Percentiles rank a stretch among this genome's conserved stretches.
phyloP scores from a whole-genome alignment of 2,113 vertebrate genomes.

The Eurystomus gularis region DNA sequence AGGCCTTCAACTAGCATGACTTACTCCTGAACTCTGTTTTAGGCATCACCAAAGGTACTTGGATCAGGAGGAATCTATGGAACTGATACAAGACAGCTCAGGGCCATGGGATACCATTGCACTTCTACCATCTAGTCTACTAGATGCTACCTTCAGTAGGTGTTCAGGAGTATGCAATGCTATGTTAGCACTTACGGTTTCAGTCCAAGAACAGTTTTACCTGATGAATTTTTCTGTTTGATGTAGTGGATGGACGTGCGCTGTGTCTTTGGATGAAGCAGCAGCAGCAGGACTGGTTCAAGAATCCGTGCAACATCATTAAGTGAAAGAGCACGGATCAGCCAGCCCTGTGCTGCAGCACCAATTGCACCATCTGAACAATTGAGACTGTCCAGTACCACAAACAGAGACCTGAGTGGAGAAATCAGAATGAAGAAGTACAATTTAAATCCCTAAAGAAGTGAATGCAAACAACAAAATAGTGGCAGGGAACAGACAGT shows the following conservation, averaged over 20 bases:
- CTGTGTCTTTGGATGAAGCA: slow-evolving; percentile 93
- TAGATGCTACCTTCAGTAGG: not conserved
- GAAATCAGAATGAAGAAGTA: not conserved
- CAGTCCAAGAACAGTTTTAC: slow-evolving; percentile 68
- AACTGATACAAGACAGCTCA: not conserved
- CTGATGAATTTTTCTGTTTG: slow-evolving; percentile 80
- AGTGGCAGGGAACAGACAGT: not conserved
- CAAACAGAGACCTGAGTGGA: slow-evolving; percentile 86
- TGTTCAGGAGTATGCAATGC: not conserved
- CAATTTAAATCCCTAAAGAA: not conserved
- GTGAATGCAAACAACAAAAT: not conserved
- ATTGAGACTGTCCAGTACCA: slow-evolving; percentile 93
- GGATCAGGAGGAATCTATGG: not conserved
- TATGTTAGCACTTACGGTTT: not conserved
- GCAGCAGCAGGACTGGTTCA: slow-evolving; percentile 91
- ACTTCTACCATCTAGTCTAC: too few relatives aligned
- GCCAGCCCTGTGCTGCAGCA: slow-evolving; percentile 92
- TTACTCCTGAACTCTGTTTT: not conserved
- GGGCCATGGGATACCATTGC: not conserved
- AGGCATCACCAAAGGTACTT: not conserved
- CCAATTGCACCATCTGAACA: slow-evolving; percentile 87
- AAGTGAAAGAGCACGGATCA: slow-evolving; percentile 89
- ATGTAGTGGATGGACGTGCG: slow-evolving; percentile 85
- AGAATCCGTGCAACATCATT: slow-evolving; percentile 90
- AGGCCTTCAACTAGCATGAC: not conserved